phyloP scores from a whole-genome alignment of 1,140 invertebrate species.

The Drosophila tropicalis region DNA sequence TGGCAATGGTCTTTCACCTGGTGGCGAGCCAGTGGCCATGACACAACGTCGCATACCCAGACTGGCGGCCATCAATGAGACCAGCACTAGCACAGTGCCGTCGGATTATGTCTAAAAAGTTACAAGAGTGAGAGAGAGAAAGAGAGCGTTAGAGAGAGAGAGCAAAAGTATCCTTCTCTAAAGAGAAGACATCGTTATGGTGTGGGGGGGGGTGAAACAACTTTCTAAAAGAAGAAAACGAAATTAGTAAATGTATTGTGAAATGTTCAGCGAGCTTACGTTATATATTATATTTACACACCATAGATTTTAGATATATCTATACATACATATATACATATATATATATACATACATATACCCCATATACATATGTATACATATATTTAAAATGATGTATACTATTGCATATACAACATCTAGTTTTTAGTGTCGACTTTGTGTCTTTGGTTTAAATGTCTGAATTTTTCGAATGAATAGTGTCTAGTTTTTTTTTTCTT shows the following conservation, averaged over 20 bases:
- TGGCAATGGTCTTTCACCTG: slow-evolving; percentile 40
- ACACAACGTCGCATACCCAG: slow-evolving; percentile 83
- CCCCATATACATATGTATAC: slow-evolving; percentile 43
- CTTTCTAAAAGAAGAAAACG: background rate
- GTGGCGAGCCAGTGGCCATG: slow-evolving; percentile 58
- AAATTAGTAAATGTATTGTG: slow-evolving; percentile 35
- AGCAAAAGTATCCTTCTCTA: too few relatives aligned
- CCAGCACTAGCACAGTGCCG: slow-evolving; percentile 85
- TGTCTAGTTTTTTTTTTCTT: slow-evolving; percentile 59
- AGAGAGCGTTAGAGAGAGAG: slow-evolving; percentile 6
- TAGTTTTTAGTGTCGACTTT: slow-evolving; percentile 33
- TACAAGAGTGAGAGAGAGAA: background rate
- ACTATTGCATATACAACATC: slow-evolving; percentile 7
- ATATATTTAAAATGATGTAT: slow-evolving; percentile 16
- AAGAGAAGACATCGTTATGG: too few relatives aligned
- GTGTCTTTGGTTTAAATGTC: slow-evolving; percentile 49
- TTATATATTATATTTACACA: slow-evolving; percentile 52
- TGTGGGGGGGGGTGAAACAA: too few relatives aligned
- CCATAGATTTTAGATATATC: slow-evolving; percentile 44
- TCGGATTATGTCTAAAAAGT: slow-evolving; percentile 86
- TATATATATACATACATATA: slow-evolving; percentile 31
- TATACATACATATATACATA: slow-evolving; percentile 54
- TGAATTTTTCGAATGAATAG: slow-evolving; percentile 53
- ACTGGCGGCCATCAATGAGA: slow-evolving; percentile 87
- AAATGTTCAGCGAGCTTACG: slow-evolving; percentile 72